Conservation (phyloP, 1,140 invertebrate species). For the Paracyclopina nana region DNA sequence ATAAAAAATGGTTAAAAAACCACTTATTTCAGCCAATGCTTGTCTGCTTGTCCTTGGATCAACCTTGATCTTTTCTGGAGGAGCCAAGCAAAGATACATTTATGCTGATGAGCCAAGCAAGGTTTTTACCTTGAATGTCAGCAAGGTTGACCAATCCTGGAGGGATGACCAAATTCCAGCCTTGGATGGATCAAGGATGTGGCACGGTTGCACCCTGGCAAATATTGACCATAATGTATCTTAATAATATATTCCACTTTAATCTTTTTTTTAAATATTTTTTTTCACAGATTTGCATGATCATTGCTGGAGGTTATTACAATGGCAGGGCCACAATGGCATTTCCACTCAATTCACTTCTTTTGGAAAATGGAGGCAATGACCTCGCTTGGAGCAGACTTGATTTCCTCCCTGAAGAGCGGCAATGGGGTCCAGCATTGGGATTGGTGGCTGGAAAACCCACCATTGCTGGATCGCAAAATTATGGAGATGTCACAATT, state of each 20-base stretch:
- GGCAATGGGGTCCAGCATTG: conserved; percentile 1
- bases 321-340: background rate
- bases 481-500: conserved; percentile 2
- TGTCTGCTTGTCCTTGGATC: background rate
- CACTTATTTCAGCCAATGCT: background rate
- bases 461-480: background rate
- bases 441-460: background rate
- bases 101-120: background rate
- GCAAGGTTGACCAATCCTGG: background rate
- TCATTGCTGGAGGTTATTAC: conserved; percentile 3
- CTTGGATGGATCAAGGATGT: background rate
- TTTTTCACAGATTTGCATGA: background rate
- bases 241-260: background rate
- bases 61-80: background rate
- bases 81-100: background rate
- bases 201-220: background rate
- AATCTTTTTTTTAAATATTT: background rate
- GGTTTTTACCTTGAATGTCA: background rate
- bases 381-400: background rate
- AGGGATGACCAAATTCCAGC: background rate
- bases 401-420: background rate
- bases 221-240: background rate
- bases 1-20: too few species aligned
- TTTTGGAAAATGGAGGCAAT: background rate
- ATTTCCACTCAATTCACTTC: background rate